Conservation (phyloP, 2,888 invertebrate genomes). For the Oconnorella tubifera region DNA sequence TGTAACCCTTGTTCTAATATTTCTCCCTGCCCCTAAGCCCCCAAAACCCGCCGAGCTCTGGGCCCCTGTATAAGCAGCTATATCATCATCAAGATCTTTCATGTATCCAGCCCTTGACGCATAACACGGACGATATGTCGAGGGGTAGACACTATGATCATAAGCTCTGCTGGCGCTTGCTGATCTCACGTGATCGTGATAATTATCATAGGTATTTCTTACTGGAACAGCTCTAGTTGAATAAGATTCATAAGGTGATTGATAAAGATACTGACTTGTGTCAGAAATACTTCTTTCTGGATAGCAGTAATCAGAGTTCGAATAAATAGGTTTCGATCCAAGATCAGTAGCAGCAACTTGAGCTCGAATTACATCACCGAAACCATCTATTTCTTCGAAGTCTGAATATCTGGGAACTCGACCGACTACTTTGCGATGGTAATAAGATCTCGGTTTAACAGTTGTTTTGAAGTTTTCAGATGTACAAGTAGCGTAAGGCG, state of each 20-base stretch:
- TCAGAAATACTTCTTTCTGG: neutral
- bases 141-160: neutral
- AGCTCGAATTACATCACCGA: neutral
- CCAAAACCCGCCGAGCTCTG: neutral
- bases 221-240: neutral
- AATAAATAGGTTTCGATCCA: neutral
- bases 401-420: neutral
- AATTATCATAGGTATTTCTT: too few species aligned
- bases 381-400: neutral
- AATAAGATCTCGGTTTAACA: slow-evolving; percentile 16
- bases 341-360: neutral
- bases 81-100: slow-evolving; percentile 3
- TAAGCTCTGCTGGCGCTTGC: neutral
- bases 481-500: neutral
- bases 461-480: neutral
- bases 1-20: neutral
- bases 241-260: neutral
- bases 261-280: neutral
- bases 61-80: neutral
- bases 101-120: neutral
- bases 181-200: too few species aligned
- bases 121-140: neutral
- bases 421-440: slow-evolving; percentile 4
- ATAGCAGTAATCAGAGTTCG: neutral
- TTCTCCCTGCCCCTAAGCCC: neutral